Conservation (phyloP, 2,888 invertebrate genomes). For the Venusia cambrica region DNA sequence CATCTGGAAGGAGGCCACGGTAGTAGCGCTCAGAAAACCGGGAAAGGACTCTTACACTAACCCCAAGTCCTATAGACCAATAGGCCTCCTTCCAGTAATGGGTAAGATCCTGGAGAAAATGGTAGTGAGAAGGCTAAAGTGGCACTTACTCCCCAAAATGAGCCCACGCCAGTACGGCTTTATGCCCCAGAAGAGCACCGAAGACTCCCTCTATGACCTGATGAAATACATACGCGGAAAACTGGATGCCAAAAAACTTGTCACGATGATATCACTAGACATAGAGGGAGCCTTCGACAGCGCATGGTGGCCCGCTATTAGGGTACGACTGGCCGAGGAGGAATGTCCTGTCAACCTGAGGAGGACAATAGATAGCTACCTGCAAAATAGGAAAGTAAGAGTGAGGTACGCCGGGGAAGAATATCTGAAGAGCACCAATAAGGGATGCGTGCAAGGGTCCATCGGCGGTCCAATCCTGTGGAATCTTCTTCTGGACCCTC, state of each 20-base stretch:
- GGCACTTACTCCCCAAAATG: conserved; percentile 4
- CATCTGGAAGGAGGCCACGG: conserved; percentile 15
- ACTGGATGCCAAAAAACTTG: conserved; percentile 1
- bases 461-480: conserved; percentile 1
- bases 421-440: too few relatives aligned
- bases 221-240: conserved; percentile 1
- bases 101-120: conserved; percentile 18
- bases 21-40: conserved; percentile 4
- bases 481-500: conserved; percentile 5
- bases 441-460: neutral
- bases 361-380: neutral
- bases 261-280: conserved; percentile 1
- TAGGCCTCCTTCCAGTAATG: conserved; percentile 28
- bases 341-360: conserved; percentile 1
- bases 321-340: conserved; percentile 1
- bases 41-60: conserved; percentile 1
- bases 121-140: neutral
- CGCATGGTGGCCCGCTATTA: too few relatives aligned
- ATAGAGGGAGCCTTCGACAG: too few relatives aligned
- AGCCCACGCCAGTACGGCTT: conserved; percentile 7
- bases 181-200: conserved; percentile 7
- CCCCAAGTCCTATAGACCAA: conserved; percentile 29
- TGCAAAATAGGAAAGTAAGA: neutral
- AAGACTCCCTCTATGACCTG: conserved; percentile 8
- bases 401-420: too few relatives aligned